Evolutionary conservation across 2,113 vertebrate species (phyloP).

Genomic region (Zingel zingel): DNA sequence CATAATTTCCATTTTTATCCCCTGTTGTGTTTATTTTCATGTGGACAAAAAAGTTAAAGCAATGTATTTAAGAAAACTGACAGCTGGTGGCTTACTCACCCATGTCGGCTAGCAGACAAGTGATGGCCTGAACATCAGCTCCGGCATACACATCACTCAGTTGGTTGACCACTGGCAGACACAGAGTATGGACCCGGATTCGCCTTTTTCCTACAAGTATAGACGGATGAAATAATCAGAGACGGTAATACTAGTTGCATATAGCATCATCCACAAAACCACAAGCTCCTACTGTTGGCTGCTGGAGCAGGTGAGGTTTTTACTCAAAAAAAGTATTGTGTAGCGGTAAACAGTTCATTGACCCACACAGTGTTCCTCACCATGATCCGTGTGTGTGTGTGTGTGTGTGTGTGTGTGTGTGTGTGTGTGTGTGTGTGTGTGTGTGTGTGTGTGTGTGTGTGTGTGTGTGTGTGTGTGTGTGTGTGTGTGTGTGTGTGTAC

Average conservation of each 20-base stretch:
- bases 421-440: neutral
- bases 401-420: neutral
- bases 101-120: constrained; percentile 97
- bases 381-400: neutral
- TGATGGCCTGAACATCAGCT: constrained; percentile 93
- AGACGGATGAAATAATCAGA: neutral
- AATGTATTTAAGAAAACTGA: neutral
- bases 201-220: constrained; percentile 89
- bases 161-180: constrained; percentile 94
- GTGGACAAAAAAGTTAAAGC: neutral
- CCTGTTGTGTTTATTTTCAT: neutral
- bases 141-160: constrained; percentile 94
- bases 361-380: too few relatives aligned
- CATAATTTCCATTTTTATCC: neutral
- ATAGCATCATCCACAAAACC: neutral
- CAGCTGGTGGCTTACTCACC: constrained; percentile 81
- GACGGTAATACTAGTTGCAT: too few relatives aligned
- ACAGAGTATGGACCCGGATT: constrained; percentile 96
- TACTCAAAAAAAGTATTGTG: neutral
- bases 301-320: neutral
- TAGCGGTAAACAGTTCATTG: too few relatives aligned
- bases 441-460: neutral
- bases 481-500: constrained; percentile 70
- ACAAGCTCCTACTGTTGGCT: neutral
- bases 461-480: neutral